A percentile compares a stretch with the other conserved stretches of the same genome.
Evolutionary conservation across 2,113 vertebrate genomes (phyloP).

Genomic region (Symphodus melops): DNA sequence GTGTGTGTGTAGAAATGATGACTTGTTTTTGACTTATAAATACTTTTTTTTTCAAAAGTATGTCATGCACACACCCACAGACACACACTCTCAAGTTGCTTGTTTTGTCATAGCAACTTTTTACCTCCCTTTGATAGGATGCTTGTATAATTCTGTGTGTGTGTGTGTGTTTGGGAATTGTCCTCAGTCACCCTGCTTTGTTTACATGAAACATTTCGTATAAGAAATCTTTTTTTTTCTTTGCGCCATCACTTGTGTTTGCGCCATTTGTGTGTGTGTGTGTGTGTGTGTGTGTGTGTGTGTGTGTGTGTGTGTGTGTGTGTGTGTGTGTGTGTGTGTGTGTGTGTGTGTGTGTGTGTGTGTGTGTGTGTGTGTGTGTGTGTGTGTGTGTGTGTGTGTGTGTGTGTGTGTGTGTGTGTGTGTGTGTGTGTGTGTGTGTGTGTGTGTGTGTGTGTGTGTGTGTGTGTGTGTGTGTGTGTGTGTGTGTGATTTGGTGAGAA

Average conservation of each 20-base stretch:
- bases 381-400: too few relatives aligned
- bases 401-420: too few relatives aligned
- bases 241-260: background rate
- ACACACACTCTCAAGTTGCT: background rate
- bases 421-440: too few relatives aligned
- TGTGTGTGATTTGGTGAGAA: background rate
- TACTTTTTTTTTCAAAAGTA: background rate
- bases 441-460: background rate
- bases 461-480: background rate
- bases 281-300: too few relatives aligned
- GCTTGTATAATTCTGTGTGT: background rate
- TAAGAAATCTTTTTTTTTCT: background rate
- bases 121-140: background rate
- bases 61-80: background rate
- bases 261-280: too few relatives aligned
- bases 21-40: background rate
- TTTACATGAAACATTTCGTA: conserved; percentile 30
- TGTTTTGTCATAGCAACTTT: background rate
- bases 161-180: background rate
- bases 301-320: background rate
- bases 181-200: background rate
- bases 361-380: too few relatives aligned
- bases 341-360: too few relatives aligned
- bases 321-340: too few relatives aligned
- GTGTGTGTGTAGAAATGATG: conserved; percentile 9